Conservation (phyloP, 1,140 invertebrate species). For the Sitobion miscanthi region DNA sequence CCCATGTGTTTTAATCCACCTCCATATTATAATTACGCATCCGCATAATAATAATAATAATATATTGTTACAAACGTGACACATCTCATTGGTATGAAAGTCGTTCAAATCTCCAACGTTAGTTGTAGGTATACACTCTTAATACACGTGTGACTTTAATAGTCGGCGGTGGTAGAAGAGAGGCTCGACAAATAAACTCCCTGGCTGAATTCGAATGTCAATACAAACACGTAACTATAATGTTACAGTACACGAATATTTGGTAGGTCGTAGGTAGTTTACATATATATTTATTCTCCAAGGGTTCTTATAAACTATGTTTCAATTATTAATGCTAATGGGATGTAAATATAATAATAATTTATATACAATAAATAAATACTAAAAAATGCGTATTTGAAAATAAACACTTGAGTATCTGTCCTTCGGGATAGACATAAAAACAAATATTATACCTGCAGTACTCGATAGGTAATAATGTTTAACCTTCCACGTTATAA, state of each 20-base stretch:
- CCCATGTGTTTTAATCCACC: not conserved
- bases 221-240: not conserved
- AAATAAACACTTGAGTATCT: not conserved
- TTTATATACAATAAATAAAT: not conserved
- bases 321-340: slow-evolving; percentile 17
- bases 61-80: not conserved
- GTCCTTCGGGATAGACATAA: slow-evolving; percentile 6
- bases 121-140: no score
- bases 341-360: not conserved
- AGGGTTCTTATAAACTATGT: not conserved
- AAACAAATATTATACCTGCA: not conserved
- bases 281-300: not conserved
- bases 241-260: not conserved
- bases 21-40: not conserved
- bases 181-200: not conserved
- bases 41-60: not conserved
- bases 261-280: no score
- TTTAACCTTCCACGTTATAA: not conserved
- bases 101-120: not conserved
- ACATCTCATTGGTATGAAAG: not conserved
- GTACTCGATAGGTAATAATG: not conserved
- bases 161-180: not conserved
- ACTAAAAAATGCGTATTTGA: not conserved
- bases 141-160: not conserved
- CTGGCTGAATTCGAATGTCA: not conserved